phyloP scores from a whole-genome alignment of 2,888 invertebrate species.

The Lacanobia oleracea region DNA sequence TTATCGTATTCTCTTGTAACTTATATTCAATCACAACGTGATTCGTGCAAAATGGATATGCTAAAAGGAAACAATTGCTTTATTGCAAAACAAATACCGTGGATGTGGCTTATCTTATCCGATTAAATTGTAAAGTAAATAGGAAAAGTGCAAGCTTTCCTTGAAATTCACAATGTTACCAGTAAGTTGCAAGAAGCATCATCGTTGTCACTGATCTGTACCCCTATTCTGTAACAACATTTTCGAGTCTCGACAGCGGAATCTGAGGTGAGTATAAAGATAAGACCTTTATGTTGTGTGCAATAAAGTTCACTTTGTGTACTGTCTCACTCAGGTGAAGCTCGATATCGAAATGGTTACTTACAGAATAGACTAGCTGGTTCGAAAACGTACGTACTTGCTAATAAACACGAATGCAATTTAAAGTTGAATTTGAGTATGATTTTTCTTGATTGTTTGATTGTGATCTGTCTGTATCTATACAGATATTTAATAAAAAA shows the following conservation, averaged over 20 bases:
- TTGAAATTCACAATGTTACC: background rate
- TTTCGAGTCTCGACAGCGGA: too few species aligned
- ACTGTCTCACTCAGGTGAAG: too few species aligned
- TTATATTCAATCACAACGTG: conserved; percentile 20
- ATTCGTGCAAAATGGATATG: background rate
- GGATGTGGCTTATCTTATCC: background rate
- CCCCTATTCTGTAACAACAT: too few species aligned
- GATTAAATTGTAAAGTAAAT: background rate
- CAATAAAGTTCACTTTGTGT: too few species aligned
- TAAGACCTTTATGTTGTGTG: too few species aligned
- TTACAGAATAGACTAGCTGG: too few species aligned
- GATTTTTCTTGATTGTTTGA: too few species aligned
- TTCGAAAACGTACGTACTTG: background rate
- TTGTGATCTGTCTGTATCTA: too few species aligned
- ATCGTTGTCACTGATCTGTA: too few species aligned
- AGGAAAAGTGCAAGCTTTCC: background rate
- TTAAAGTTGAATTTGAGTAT: background rate
- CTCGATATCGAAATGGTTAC: too few species aligned
- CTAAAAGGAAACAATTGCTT: conserved; percentile 9
- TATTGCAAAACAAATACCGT: background rate
- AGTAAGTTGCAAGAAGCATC: background rate
- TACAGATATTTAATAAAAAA: too few species aligned
- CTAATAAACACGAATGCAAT: background rate
- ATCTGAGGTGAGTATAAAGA: too few species aligned
- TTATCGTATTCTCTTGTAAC: conserved; percentile 10